phyloP scores from a whole-genome alignment of 1,140 invertebrate genomes.

The Eriosoma lanigerum region DNA sequence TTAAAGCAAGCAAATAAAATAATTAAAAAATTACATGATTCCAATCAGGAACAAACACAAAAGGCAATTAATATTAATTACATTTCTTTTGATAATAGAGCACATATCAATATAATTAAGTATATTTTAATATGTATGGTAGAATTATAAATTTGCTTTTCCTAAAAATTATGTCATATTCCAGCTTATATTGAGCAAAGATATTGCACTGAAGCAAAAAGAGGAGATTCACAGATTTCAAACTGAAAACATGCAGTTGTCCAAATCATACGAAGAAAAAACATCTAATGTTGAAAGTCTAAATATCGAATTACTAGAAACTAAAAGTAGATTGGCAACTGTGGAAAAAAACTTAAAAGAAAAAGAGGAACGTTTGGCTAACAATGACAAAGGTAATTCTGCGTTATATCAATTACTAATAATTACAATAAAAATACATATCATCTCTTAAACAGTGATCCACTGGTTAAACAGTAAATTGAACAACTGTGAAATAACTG shows the following conservation, averaged over 20 bases:
- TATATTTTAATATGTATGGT: not conserved
- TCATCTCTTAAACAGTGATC: slow-evolving; percentile 3
- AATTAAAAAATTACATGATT: slow-evolving; percentile 47
- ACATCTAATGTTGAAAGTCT: not conserved
- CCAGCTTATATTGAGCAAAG: slow-evolving; percentile 37
- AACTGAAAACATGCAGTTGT: slow-evolving; percentile 21
- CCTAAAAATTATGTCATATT: not conserved
- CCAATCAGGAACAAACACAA: slow-evolving; percentile 30
- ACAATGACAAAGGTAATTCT: slow-evolving; percentile 40
- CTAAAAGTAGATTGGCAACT: not conserved
- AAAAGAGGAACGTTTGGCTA: slow-evolving; percentile 43
- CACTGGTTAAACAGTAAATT: slow-evolving; percentile 47
- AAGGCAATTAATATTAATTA: slow-evolving; percentile 27
- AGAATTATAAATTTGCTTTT: not conserved
- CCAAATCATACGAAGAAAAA: slow-evolving; percentile 35
- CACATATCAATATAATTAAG: too few species aligned
- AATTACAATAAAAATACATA: not conserved
- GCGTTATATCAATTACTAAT: not conserved
- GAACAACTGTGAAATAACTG: slow-evolving; percentile 41
- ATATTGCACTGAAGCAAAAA: slow-evolving; percentile 41
- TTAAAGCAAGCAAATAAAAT: slow-evolving; percentile 48
- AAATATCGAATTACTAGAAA: slow-evolving; percentile 14
- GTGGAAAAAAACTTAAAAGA: slow-evolving; percentile 39
- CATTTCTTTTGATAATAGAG: too few species aligned
- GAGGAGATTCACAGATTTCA: slow-evolving; percentile 24